Evolutionary conservation across 2,888 invertebrate species (phyloP), one percentile per base, ranked within the genome.

Genomic region (Belgica antarctica): DNA sequence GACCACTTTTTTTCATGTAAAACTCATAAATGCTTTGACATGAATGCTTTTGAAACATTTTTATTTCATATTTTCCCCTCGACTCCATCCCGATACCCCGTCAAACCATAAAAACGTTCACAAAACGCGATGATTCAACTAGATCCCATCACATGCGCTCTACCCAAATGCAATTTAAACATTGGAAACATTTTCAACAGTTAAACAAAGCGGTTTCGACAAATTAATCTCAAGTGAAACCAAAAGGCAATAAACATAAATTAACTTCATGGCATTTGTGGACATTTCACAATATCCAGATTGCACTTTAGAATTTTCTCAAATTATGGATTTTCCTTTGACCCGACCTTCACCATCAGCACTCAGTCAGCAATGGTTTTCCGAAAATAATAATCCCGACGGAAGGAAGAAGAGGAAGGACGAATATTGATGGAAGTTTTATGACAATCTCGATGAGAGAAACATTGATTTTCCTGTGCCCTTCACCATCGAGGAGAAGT

Each of bases 231-330:
- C n/a, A n/a, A n/a, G n/a, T n/a, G n/a, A 12, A 41, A 41, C 41
- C n/a, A 41, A 10, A 2, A 2, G 15, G 41, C 41, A 5, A n/a
- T 41, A 15, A 41, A 41, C 12, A 15, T 41, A 41, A 41, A 41
- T 41, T n/a, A 41, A 41, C 41, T 41, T 41, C 41, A 31, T n/a
- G n/a, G n/a, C n/a, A n/a, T n/a, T n/a, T n/a, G 41, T n/a, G 41
- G 41, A 41, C 41, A 41, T 41, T 41, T 15, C 41, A 2, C 41
- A 15, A n/a, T 41, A n/a, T n/a, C 41, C 41, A 12, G 41, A 41
- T 5, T 10, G 41, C 3, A 41, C n/a, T 41, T 41, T 41, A n/a
- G 41, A n/a, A n/a, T 41, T n/a, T 41, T 41, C 10, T 7, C 31
- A 10, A 41, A 2, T 41, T 41, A 41, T 41, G 41, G 41, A 41